Conservation (phyloP, 2,797 vertebrate genomes). For the Epinephelus coioides region DNA sequence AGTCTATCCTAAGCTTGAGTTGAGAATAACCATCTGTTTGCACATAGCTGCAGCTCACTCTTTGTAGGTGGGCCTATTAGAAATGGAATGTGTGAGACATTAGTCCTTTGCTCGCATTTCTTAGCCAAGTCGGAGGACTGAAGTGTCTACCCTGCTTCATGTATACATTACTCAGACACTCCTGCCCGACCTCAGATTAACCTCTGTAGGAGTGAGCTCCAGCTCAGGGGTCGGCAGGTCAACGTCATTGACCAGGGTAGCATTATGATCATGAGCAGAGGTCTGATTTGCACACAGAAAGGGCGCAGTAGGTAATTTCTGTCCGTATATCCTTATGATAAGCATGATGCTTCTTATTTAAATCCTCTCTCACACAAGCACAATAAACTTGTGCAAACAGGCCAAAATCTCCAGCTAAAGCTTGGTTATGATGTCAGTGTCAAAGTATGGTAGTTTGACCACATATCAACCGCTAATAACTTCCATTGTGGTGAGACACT, state of each 20-base stretch:
- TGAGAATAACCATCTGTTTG: conserved; percentile 77
- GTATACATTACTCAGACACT: conserved; percentile 70
- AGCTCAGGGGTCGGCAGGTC: conserved; percentile 51
- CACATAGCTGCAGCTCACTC: conserved; percentile 60
- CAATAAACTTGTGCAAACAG: conserved; percentile 24
- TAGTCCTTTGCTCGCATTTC: conserved; percentile 65
- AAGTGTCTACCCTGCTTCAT: conserved; percentile 47
- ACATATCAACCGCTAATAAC: conserved; percentile 56
- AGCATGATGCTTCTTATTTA: conserved; percentile 7
- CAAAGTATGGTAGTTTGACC: conserved; percentile 57
- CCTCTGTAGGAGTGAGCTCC: conserved; percentile 63
- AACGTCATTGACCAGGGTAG: conserved; percentile 53
- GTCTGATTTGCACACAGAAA: conserved; percentile 24
- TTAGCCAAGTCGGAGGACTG: conserved; percentile 44
- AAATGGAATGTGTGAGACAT: conserved; percentile 76
- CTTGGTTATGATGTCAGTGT: conserved; percentile 55
- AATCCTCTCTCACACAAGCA: conserved; percentile 4
- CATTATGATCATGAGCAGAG: conserved; percentile 38
- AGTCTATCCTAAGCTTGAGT: conserved; percentile 51
- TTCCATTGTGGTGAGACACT: conserved; percentile 49
- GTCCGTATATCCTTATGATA: conserved; percentile 1
- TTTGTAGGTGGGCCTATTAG: conserved; percentile 78
- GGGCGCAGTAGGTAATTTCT: neutral
- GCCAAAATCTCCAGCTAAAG: conserved; percentile 52
- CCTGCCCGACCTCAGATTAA: conserved; percentile 65